Evolutionary conservation across 30 jellyfish, hydroid and myxozoan genomes (phyloP).

Genomic region (Hydractinia symbiolongicarpus): DNA sequence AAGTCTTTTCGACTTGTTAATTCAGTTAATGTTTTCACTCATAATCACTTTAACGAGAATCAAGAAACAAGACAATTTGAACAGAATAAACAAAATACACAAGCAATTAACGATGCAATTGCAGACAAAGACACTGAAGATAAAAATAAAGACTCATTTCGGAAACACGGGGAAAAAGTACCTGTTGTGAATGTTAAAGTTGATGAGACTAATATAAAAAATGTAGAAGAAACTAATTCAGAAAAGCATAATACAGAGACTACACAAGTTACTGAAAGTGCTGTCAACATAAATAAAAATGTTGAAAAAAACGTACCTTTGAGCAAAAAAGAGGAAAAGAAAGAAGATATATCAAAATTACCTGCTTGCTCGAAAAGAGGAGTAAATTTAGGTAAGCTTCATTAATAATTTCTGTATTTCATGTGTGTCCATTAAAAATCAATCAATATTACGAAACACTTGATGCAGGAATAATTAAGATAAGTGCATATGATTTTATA

Average conservation of each 20-base stretch:
- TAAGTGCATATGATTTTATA: too few species aligned
- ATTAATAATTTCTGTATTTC: not conserved
- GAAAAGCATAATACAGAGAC: too few species aligned
- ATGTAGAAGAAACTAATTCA: not conserved
- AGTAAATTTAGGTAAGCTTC: not conserved
- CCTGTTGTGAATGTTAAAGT: not conserved
- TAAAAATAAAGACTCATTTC: not conserved
- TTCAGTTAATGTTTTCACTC: conserved; percentile 4
- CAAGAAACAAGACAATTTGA: not conserved
- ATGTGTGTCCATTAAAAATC: too few species aligned
- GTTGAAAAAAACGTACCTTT: not conserved
- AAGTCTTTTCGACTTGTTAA: not conserved
- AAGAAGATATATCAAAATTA: not conserved
- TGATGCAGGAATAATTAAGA: too few species aligned
- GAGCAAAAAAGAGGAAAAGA: not conserved
- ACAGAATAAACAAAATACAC: not conserved
- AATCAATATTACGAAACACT: too few species aligned
- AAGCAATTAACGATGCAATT: not conserved
- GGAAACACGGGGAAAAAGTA: not conserved
- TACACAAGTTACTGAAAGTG: not conserved
- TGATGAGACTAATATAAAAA: not conserved
- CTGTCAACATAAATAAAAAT: not conserved
- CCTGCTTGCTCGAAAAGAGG: not conserved
- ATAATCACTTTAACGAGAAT: not conserved
- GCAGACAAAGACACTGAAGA: not conserved